Percentiles rank a stretch among this genome's conserved stretches.
Evolutionary conservation across 2,797 vertebrate genomes (phyloP).

Genomic region (Carcharodon carcharias): DNA sequence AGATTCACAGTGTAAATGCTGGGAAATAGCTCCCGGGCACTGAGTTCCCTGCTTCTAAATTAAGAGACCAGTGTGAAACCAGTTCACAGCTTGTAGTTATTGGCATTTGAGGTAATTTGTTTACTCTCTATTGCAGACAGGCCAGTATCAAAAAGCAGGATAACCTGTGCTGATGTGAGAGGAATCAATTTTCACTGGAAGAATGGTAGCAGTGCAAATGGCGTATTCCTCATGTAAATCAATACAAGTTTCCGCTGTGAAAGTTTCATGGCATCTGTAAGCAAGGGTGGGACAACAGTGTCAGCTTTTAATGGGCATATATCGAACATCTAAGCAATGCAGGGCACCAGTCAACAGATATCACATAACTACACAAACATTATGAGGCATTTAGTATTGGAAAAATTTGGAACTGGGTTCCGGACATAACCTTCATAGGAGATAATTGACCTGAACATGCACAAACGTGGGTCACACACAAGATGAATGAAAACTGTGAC

Average conservation of each 20-base stretch:
- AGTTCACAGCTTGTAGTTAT: neutral
- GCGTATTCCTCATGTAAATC: neutral
- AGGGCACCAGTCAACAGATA: neutral
- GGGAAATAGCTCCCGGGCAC: neutral
- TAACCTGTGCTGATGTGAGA: neutral
- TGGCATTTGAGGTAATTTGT: neutral
- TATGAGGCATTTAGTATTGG: neutral
- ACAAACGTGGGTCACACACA: neutral
- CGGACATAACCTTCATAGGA: neutral
- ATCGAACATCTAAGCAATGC: neutral
- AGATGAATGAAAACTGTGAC: neutral
- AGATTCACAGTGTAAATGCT: neutral
- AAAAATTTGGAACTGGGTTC: neutral
- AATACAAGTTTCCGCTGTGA: neutral
- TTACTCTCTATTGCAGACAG: neutral
- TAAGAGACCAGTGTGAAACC: neutral
- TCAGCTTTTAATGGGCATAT: neutral
- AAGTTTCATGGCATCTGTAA: neutral
- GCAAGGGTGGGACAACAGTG: neutral
- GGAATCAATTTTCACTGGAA: conserved; percentile 2
- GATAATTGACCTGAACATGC: neutral
- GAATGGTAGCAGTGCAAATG: neutral
- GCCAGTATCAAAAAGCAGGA: neutral
- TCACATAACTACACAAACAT: neutral
- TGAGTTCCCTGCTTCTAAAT: neutral